Base-by-base conservation (phyloP, 1,140 invertebrate genomes). In the Akabosia matsudoensis region DNA sequence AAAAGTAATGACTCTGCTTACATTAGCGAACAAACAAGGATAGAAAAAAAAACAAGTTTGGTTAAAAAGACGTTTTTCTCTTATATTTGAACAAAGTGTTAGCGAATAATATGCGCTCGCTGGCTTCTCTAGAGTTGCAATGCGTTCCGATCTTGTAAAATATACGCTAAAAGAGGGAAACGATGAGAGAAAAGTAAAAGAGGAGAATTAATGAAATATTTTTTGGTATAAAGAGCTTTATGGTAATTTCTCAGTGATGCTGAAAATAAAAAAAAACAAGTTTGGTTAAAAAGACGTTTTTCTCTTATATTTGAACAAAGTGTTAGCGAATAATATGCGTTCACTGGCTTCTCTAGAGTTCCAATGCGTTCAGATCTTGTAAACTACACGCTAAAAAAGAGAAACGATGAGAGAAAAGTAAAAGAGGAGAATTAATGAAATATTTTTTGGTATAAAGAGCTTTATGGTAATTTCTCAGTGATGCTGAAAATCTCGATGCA, bases 401-500 rank as follows among this genome's bases (percentile, higher is more conserved):
- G 61, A 67, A 67, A 67, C 61, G 26, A 67, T 67, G 61, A 67
- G 61, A 30, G 31, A 67, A 67, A 67, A 31, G 24, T 30, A 67
- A 67, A 67, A 67, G 61, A 30, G 61, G 26, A 67, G 61, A 67
- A 67, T 67, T 67, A 67, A 67, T 67, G 61, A 67, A 67, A 67
- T 67, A 67, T 67, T 67, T 67, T 67, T 67, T 30, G 31, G 30
- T n/a, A 67, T 67, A 67, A 67, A 67, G 61, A 67, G 61, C 30
- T 67, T 67, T 67, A 67, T 67, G 61, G 61, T 67, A 67, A 67
- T 67, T 67, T 67, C 61, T 67, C 30, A 67, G 61, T 67, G 61
- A 67, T 67, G 61, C 61, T 67, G 61, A 67, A 67, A 67, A 67
- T 67, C 61, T 67, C 61, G 61, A 67, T 67, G 61, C 61, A 67